Conservation (phyloP, 2,113 vertebrate species). For the Periophthalmodon schlosseri region DNA sequence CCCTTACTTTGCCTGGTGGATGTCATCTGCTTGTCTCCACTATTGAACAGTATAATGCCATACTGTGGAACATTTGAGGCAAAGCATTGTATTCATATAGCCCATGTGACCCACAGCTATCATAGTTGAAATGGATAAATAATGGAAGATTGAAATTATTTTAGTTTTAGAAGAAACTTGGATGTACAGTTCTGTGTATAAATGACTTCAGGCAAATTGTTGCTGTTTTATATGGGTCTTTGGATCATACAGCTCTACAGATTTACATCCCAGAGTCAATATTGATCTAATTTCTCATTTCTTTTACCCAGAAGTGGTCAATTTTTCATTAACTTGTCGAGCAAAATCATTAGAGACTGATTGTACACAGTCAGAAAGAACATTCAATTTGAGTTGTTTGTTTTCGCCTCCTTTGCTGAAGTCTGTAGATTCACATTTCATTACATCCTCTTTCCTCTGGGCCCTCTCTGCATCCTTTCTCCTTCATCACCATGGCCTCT, state of each 20-base stretch:
- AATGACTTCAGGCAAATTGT: neutral
- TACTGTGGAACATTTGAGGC: too few species aligned
- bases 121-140: too few species aligned
- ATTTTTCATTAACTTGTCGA: neutral
- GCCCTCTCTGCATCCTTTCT: neutral
- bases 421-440: neutral
- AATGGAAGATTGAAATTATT: too few species aligned
- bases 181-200: too few species aligned
- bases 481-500: slow-evolving; percentile 1
- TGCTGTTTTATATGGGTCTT: neutral
- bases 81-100: too few species aligned
- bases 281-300: neutral
- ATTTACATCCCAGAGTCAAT: neutral
- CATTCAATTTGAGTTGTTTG: neutral
- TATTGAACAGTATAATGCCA: too few species aligned
- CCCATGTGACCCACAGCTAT: too few species aligned
- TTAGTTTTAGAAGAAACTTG: too few species aligned
- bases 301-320: neutral
- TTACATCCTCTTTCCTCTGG: slow-evolving; percentile 24
- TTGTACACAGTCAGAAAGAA: neutral
- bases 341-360: neutral
- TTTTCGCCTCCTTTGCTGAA: neutral
- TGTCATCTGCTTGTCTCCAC: too few species aligned
- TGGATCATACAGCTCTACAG: neutral
- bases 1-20: too few species aligned